phyloP scores from a whole-genome alignment of 2,113 vertebrate genomes.

The Leptocoma aspasia region DNA sequence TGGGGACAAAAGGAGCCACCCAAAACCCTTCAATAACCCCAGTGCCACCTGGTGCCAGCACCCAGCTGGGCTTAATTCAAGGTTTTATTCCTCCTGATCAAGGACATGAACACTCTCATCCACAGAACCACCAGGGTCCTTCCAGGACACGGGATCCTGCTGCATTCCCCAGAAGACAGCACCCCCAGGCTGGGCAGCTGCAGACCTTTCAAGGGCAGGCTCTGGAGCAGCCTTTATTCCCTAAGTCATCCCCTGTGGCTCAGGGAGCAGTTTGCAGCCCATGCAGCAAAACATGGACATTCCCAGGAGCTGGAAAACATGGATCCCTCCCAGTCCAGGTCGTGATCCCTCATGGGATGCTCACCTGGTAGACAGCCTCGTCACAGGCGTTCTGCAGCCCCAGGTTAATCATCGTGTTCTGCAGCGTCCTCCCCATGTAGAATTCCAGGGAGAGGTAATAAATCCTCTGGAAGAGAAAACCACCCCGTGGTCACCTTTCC shows the following conservation, averaged over 20 bases:
- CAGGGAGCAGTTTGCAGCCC: not conserved
- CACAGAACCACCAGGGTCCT: not conserved
- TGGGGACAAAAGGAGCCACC: not conserved
- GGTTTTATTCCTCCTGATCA: not conserved
- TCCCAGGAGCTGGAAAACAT: not conserved
- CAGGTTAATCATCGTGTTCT: conserved; percentile 98
- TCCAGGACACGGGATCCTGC: not conserved
- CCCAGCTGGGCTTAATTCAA: not conserved
- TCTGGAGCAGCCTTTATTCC: not conserved
- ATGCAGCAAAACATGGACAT: fast-evolving
- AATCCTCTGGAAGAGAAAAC: conserved; percentile 77
- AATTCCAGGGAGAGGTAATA: conserved; percentile 98
- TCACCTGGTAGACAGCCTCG: conserved; percentile 93
- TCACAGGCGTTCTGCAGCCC: conserved; percentile 95
- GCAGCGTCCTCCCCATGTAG: conserved; percentile 93
- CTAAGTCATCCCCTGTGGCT: fast-evolving
- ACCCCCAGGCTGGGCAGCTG: not conserved
- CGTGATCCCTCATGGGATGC: not conserved
- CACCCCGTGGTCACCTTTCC: not conserved
- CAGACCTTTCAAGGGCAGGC: not conserved
- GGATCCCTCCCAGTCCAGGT: fast-evolving
- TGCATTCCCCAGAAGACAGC: not conserved
- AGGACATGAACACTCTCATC: not conserved
- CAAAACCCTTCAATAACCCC: not conserved
- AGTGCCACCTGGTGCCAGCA: not conserved